Conservation (phyloP, 2,113 vertebrate species). For the Hippoglossus stenolepis region DNA sequence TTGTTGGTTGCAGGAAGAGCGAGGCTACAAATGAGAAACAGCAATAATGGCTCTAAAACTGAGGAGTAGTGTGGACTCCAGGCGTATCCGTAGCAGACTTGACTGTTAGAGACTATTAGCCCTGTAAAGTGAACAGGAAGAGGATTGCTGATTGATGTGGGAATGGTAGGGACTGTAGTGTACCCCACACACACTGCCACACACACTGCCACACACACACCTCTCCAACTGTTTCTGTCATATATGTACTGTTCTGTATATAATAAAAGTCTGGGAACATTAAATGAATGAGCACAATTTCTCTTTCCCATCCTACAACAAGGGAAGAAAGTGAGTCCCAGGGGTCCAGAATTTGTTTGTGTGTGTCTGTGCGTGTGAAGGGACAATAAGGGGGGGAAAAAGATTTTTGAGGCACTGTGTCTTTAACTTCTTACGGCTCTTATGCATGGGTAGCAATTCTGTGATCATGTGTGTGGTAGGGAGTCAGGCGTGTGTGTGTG, state of each 20-base stretch:
- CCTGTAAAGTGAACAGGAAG: conserved; percentile 58
- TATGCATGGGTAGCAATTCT: conserved; percentile 25
- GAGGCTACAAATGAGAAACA: too few species aligned
- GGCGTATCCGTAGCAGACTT: conserved; percentile 12
- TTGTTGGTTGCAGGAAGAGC: too few species aligned
- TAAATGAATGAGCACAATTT: conserved; percentile 32
- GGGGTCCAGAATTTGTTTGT: conserved; percentile 39
- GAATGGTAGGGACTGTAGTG: conserved; percentile 37
- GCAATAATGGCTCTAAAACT: not conserved
- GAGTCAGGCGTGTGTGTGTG: conserved; percentile 4
- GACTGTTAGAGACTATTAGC: conserved; percentile 48
- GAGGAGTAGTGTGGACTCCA: not conserved
- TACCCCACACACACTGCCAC: not conserved
- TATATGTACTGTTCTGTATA: conserved; percentile 23
- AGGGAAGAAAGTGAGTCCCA: conserved; percentile 27
- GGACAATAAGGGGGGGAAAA: not conserved
- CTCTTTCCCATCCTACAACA: conserved; percentile 25
- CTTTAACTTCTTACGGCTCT: conserved; percentile 38
- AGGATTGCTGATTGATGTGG: conserved; percentile 65
- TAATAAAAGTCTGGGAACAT: conserved; percentile 46
- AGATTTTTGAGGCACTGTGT: conserved; percentile 19
- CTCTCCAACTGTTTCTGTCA: conserved; percentile 46
- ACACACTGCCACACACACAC: not conserved
- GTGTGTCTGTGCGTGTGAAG: conserved; percentile 33
- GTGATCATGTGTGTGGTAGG: conserved; percentile 33